These are phyloP conservation scores for Dynastes tityus DNA, from an alignment of 2,888 invertebrate genomes.

Conservation along the genomic window DNA sequence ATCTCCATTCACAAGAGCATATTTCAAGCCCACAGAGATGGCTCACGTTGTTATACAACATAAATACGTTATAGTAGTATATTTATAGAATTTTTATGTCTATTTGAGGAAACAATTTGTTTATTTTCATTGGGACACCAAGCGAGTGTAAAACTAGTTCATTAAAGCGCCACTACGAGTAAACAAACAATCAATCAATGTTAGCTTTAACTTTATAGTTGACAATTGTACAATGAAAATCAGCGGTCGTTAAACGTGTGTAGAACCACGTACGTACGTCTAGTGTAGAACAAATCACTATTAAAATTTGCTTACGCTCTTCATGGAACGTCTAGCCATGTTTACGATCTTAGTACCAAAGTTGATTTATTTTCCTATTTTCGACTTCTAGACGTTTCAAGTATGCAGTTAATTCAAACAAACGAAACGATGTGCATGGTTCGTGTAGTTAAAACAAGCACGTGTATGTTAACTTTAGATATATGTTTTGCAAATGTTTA, in stretches of 20 bases:
- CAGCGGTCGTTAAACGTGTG: neutral
- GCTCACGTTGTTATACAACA: neutral
- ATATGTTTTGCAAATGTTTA: no score
- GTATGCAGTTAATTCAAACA: neutral
- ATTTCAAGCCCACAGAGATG: neutral
- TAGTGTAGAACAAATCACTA: neutral
- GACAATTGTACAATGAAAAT: constrained; percentile 1
- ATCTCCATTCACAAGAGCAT: no score
- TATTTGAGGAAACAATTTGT: neutral
- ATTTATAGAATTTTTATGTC: neutral
- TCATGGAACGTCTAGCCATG: neutral
- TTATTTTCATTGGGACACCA: neutral
- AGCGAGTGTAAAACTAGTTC: neutral
- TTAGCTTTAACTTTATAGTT: constrained; percentile 20
- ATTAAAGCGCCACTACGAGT: neutral
- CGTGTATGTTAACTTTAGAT: no score
- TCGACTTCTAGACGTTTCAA: constrained; percentile 17
- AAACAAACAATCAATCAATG: constrained; percentile 25
- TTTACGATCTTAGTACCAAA: constrained; percentile 3
- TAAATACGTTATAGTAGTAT: neutral
- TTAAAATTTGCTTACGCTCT: constrained; percentile 9
- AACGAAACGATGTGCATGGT: neutral
- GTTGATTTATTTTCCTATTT: constrained; percentile 20
- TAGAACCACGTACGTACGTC: neutral
- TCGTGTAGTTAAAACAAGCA: neutral